Evolutionary conservation across 2,888 invertebrate genomes (phyloP), one percentile per base, ranked within the genome.

Genomic region (Trichopoda pennipes): DNA sequence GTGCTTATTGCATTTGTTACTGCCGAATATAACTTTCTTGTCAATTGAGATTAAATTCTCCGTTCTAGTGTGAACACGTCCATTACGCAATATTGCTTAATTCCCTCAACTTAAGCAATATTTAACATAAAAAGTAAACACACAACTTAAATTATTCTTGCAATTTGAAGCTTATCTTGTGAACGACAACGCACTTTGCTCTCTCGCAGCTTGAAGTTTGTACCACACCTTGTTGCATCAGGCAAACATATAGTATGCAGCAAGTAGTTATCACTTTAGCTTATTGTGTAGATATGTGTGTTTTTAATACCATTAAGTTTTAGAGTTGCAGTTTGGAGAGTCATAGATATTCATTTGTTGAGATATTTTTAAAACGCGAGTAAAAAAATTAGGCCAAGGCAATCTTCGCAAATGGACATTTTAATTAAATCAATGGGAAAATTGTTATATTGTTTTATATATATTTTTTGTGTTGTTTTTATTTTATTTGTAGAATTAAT

Each of bases 361-460:
- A 70, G 70, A 63, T 70, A 63, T 53, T 69, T 56, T 69, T 51
- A 70, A 53, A 76, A 32, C 56, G 80, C 80, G 66, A 70, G 58
- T 60, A 60, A 66, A 61, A 75, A 69, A 85, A 84, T 83, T 84
- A 61, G 85, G 80, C 81, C 84, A 84, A 85, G 84, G 85, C 83
- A 80, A 83, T 80, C 77, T 66, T 68, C 79, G 75, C 19, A 84
- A 85, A 78, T 70, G 84, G 84, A 85, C 85, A 81, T 81, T 85
- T 84, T 84, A 83, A 84, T 84, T 81, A 81, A 84, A 79, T 81
- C 78, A 72, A 76, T 81, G 80, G 79, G 82, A 82, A 82, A 82
- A 79, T 82, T 63, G 74, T 79, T 82, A 51, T 66, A 35, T 49
- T 23, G 42, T 8, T 44, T 42, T 32, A 21, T 35, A 7, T 42